Conservation (phyloP, 1,140 invertebrate species). For the Nasonia vitripennis region DNA sequence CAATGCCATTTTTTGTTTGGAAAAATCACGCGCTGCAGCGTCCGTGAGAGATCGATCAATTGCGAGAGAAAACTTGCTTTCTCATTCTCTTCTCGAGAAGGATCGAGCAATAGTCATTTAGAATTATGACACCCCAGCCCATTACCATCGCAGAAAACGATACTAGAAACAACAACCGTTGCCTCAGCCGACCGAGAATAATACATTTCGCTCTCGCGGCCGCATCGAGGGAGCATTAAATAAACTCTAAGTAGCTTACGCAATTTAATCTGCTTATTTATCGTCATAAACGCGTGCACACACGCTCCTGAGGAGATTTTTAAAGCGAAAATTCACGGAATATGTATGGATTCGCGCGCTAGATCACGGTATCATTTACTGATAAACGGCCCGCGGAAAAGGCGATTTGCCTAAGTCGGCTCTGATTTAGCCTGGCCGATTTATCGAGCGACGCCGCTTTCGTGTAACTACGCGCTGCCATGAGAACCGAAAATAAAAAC, state of each 20-base stretch:
- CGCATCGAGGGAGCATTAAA: constrained; percentile 1
- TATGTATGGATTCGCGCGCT: not conserved
- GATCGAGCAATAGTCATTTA: constrained; percentile 7
- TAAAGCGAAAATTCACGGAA: not conserved
- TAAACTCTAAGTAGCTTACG: constrained; percentile 30
- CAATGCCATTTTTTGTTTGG: no score
- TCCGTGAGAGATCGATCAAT: no score
- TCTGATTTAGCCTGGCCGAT: constrained; percentile 36
- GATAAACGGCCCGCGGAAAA: constrained; percentile 39
- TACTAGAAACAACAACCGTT: constrained; percentile 34
- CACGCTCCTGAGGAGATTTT: not conserved
- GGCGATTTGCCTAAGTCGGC: constrained; percentile 42
- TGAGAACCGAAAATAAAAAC: constrained; percentile 37
- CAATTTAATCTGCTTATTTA: constrained; percentile 31
- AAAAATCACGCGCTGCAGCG: no score
- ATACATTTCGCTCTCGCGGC: not conserved
- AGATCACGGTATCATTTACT: constrained; percentile 26
- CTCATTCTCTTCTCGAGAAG: not conserved
- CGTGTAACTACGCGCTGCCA: not conserved
- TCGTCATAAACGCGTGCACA: not conserved
- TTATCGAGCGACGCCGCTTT: constrained; percentile 18
- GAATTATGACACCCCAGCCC: not conserved
- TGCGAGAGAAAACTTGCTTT: no score
- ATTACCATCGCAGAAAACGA: constrained; percentile 22
- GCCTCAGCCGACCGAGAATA: not conserved